Evolutionary conservation across 1,140 invertebrate genomes (phyloP), one percentile per base, ranked within the genome.

Genomic region (Drosophila elegans): DNA sequence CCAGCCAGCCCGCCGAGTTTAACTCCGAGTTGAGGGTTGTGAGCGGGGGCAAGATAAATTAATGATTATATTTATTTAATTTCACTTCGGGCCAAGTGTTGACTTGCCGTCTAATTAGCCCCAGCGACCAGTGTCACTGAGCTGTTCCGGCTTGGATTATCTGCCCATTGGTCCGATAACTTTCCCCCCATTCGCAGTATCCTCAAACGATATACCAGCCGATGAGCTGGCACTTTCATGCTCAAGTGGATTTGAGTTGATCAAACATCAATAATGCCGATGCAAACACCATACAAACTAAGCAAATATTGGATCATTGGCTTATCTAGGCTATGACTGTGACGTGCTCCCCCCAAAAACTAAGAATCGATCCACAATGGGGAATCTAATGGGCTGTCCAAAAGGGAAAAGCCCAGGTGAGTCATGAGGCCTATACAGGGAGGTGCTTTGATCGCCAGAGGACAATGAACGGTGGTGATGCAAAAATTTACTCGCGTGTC

Each of bases 51-150:
- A 83, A 78, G 77, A 89, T 80, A 89, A 89, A 89, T 89, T 89
- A 89, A 89, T 89, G 84, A 78, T 84, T 80, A 72, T 89, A 89
- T 89, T 89, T 89, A 89, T 76, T 89, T 89, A 80, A 82, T 78
- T 81, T 86, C 79, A 81, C 61, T 72, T 52, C 55, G 45, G 38
- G 9, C 49, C 27, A 66, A 81, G 81, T 84, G 81, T 84, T 84
- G 81, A 85, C 81, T 84, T 66, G 77, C 52, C 57, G 67, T 74
- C 81, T 78, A 85, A 89, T 89, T 89, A 68, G 81, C 78, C 49
- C n/a, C 48, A n/a, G n/a, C 48, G n/a, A 49, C 48, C 48, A 34
- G 48, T 51, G 48, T 51, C 78, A 81, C 69, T 68, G 62, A 68
- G 53, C 41, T 67, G 67, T 62, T 60, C 44, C 41, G 68, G 32